These are phyloP conservation scores for Pachymerium ferrugineum DNA, from an alignment of 2,888 invertebrate species.

Conservation along the genomic window DNA sequence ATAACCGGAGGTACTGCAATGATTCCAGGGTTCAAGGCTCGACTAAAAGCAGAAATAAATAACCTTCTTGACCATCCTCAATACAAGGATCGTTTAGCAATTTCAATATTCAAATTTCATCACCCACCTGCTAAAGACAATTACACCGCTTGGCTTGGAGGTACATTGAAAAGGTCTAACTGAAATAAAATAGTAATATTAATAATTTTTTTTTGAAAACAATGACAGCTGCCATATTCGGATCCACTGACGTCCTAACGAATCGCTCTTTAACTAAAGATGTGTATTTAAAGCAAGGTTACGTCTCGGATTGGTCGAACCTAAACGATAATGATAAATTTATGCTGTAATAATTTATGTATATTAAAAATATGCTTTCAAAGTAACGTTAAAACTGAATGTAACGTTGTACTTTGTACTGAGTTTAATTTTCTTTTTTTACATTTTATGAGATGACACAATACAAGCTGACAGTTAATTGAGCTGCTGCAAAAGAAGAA, in stretches of 20 bases:
- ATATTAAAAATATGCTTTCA: not conserved
- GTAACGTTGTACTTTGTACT: not conserved
- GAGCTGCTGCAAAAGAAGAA: slow-evolving; percentile 20
- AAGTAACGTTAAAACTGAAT: no score
- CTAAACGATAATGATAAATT: slow-evolving; percentile 54
- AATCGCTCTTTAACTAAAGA: slow-evolving; percentile 69
- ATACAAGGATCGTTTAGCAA: slow-evolving; percentile 59
- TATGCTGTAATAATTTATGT: not conserved
- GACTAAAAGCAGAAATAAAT: slow-evolving; percentile 71
- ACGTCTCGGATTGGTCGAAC: slow-evolving; percentile 77
- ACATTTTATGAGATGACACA: not conserved
- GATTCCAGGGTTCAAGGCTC: slow-evolving; percentile 72
- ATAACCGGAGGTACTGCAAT: slow-evolving; percentile 80
- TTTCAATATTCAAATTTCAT: slow-evolving; percentile 72
- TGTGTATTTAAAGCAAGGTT: slow-evolving; percentile 61
- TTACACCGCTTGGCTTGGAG: slow-evolving; percentile 81
- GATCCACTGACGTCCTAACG: slow-evolving; percentile 66
- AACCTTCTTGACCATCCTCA: slow-evolving; percentile 57
- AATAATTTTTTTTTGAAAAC: slow-evolving; percentile 29
- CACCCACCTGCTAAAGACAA: slow-evolving; percentile 71
- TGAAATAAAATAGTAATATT: not conserved
- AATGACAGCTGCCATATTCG: slow-evolving; percentile 64
- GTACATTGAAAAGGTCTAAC: slow-evolving; percentile 45
- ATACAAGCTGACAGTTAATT: not conserved
- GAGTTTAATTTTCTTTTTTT: not conserved